Evolutionary conservation across 2,113 vertebrate species (phyloP), one percentile per base, ranked within the genome.

Genomic region (Chaetura pelagica): DNA sequence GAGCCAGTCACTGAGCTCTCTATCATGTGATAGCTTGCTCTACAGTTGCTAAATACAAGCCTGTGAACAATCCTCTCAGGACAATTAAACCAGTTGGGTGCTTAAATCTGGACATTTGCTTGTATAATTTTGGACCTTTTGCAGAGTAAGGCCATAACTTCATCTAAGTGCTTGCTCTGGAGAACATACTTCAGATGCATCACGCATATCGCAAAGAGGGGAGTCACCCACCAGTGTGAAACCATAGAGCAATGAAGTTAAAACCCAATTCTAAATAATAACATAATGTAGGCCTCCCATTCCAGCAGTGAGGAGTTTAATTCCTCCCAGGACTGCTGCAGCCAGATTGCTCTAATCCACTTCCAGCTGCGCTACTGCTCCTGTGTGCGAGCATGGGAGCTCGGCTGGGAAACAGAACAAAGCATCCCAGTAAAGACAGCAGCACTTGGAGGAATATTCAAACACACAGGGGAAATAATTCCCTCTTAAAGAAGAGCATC

Each of bases 381-480:
- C 94, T 92, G 93, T 94, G 82, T 81, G 92, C 0, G 0, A 94
- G 88, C 76, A 92, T 81, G 96, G 95, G 90, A 92, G 96, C 73
- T 81, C 8, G 0, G 72, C 90, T 93, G 96, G 94, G 96, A 97
- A 96, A 40, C 76, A 96, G 94, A 96, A 96, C 92, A 97, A 97
- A 96, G 96, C 92, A 79, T 73, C 96, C 88, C 88, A 94, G 93
- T 17, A 72, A 83, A 94, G 88, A 92, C 94, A 95, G 90, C 86
- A 96, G 93, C 93, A 92, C 90, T 96, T 96, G 96, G 92, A 96
- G 92, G 92, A 96, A 88, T 95, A 94, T 86, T 93, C 94, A 92
- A 95, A 95, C 90, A 93, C 96, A 89, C 75, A 30, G 61, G 90
- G 93, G 96, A 96, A 97, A 96, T 90, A 87, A 87, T 66, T 96